Percentiles rank a stretch among this genome's conserved stretches.
phyloP scores from a whole-genome alignment of 2,113 vertebrate species.

The Prietella phreatophila region DNA sequence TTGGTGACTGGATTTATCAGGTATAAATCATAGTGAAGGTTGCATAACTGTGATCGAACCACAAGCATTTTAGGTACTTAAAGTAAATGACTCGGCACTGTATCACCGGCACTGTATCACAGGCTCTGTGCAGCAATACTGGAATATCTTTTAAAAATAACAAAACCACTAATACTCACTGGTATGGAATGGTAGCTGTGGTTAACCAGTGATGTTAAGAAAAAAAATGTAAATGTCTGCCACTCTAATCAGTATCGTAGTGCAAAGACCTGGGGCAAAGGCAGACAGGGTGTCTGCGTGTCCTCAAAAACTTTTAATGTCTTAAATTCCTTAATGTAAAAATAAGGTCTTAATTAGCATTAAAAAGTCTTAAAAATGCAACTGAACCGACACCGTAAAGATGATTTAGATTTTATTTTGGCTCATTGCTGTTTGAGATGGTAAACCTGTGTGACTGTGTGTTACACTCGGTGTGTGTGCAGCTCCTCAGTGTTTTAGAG shows the following conservation, averaged over 20 bases:
- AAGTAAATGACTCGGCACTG: conserved; percentile 12
- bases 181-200: background rate
- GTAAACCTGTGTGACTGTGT: no score
- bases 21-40: conserved; percentile 16
- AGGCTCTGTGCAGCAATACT: background rate
- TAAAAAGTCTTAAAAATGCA: no score
- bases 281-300: no score
- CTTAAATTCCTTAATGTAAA: no score
- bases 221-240: background rate
- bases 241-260: background rate
- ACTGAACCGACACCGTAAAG: no score
- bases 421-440: no score
- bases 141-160: background rate
- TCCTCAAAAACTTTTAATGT: no score
- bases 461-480: no score
- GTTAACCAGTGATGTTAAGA: background rate
- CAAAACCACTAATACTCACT: conserved; percentile 3
- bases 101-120: background rate
- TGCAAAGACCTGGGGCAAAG: background rate
- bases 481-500: no score
- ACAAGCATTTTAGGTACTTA: conserved; percentile 30
- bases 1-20: conserved; percentile 9
- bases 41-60: conserved; percentile 24
- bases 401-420: no score
- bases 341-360: no score